These are phyloP conservation scores for Crenuchus spilurus DNA, from an alignment of 2,797 vertebrate genomes.

Conservation along the genomic window DNA sequence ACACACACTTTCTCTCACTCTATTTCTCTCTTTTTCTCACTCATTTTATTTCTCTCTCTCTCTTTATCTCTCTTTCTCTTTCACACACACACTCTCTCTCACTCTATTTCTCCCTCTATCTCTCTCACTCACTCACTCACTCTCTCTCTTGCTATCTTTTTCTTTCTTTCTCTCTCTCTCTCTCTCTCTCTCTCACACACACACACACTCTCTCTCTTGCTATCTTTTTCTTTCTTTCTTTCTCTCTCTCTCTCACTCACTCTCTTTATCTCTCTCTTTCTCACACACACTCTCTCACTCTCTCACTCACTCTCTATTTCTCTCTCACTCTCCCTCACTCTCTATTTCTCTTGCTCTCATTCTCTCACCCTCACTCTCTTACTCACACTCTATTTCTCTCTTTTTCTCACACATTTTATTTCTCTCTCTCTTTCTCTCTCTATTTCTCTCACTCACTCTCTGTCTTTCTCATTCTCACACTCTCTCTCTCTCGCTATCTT, in stretches of 20 bases:
- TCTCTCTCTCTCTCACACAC: slow-evolving; percentile 71
- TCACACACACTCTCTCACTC: slow-evolving; percentile 1
- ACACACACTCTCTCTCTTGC: slow-evolving; percentile 66
- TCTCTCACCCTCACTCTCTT: neutral
- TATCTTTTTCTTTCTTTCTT: neutral
- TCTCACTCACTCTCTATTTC: neutral
- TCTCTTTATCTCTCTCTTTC: neutral
- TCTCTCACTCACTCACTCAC: too few relatives aligned
- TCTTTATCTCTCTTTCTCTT: neutral
- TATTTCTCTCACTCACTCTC: neutral
- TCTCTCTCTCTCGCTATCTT: neutral
- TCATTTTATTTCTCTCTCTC: neutral
- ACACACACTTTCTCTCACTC: slow-evolving; percentile 6
- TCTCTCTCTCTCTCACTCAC: slow-evolving; percentile 27
- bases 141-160: too few relatives aligned
- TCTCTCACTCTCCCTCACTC: neutral
- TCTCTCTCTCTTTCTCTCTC: neutral
- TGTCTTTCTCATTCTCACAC: neutral
- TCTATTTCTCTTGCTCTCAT: neutral
- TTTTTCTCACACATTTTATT: slow-evolving; percentile 59
- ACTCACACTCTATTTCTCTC: neutral
- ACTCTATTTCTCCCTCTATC: slow-evolving; percentile 94
- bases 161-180: neutral
- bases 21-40: slow-evolving; percentile 18
- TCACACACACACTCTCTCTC: slow-evolving; percentile 87